Evolutionary conservation across 2,797 vertebrate genomes (phyloP).

Genomic region (Epinephelus awoara): DNA sequence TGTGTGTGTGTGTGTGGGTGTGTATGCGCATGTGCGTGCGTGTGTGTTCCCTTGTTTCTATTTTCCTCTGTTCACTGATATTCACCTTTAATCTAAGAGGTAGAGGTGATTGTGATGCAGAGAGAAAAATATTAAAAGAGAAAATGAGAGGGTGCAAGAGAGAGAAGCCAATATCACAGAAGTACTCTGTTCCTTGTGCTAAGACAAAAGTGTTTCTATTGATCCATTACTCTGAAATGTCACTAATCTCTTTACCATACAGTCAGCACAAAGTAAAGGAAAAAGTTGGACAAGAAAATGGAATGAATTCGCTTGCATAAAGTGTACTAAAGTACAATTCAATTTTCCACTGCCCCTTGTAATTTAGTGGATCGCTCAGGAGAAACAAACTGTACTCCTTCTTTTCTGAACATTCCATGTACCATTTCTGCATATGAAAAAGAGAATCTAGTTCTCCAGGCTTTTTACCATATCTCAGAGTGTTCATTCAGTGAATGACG

Average conservation of each 20-base stretch:
- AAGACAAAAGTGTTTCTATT: conserved; percentile 47
- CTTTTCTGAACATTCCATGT: neutral
- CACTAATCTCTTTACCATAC: conserved; percentile 31
- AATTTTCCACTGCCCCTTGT: conserved; percentile 4
- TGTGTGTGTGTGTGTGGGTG: neutral
- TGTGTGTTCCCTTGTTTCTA: neutral
- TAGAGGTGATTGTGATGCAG: conserved; percentile 27
- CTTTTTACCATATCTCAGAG: no score
- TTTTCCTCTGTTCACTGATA: conserved; percentile 12
- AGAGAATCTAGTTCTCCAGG: neutral
- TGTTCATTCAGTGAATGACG: neutral
- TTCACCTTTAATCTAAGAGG: conserved; percentile 23
- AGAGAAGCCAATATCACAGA: conserved; percentile 33
- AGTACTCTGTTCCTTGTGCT: conserved; percentile 31
- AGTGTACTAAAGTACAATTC: conserved; percentile 1
- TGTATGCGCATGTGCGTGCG: neutral
- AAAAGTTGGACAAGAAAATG: conserved; percentile 20
- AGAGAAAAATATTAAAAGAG: conserved; percentile 41
- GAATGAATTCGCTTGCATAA: conserved; percentile 15
- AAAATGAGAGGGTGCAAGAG: conserved; percentile 30
- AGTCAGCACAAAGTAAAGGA: conserved; percentile 32
- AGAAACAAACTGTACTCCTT: neutral
- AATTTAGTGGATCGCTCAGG: neutral
- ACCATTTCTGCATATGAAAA: neutral
- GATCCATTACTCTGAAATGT: conserved; percentile 60